Percentiles rank a stretch among this genome's conserved stretches.
Conservation (phyloP, 1,140 invertebrate species). For the Drosophila sucinea region DNA sequence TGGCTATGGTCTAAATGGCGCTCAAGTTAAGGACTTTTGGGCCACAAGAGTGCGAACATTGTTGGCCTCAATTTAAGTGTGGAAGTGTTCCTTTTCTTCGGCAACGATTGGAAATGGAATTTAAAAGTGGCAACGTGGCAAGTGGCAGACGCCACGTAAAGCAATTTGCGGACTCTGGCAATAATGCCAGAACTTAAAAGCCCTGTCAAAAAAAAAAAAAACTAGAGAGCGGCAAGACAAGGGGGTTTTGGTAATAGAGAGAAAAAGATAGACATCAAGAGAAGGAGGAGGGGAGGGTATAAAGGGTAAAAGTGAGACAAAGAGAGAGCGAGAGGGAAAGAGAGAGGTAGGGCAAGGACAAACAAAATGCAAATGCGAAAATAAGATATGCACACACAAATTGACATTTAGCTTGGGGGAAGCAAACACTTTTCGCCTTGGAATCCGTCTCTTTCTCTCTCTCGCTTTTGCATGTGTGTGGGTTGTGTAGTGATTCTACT, state of each 20-base stretch:
- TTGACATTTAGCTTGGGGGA: conserved; percentile 44
- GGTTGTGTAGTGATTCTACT: conserved; percentile 13
- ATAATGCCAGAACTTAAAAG: conserved; percentile 51
- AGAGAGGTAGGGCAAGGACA: conserved; percentile 44
- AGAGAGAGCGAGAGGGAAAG: not conserved
- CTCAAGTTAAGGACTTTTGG: conserved; percentile 50
- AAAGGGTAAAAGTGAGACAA: conserved; percentile 25
- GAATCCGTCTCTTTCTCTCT: not conserved
- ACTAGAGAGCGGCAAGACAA: not conserved
- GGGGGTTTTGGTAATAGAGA: not conserved
- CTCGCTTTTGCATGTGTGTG: not conserved
- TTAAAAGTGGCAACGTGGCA: conserved; percentile 36
- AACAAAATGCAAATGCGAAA: conserved; percentile 55
- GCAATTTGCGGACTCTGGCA: conserved; percentile 52
- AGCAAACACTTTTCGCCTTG: not conserved
- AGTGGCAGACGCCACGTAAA: conserved; percentile 43
- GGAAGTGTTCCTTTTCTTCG: conserved; percentile 2
- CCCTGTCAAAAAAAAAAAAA: conserved; percentile 40
- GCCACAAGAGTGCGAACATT: conserved; percentile 40
- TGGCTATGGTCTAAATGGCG: conserved; percentile 39
- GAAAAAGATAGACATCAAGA: conserved; percentile 10
- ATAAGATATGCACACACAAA: conserved; percentile 35
- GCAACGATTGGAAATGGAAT: conserved; percentile 44
- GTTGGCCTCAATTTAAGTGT: conserved; percentile 16
- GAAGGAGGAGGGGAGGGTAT: not conserved